phyloP scores from a whole-genome alignment of 2,888 invertebrate genomes.

The Temnothorax unifasciatus region DNA sequence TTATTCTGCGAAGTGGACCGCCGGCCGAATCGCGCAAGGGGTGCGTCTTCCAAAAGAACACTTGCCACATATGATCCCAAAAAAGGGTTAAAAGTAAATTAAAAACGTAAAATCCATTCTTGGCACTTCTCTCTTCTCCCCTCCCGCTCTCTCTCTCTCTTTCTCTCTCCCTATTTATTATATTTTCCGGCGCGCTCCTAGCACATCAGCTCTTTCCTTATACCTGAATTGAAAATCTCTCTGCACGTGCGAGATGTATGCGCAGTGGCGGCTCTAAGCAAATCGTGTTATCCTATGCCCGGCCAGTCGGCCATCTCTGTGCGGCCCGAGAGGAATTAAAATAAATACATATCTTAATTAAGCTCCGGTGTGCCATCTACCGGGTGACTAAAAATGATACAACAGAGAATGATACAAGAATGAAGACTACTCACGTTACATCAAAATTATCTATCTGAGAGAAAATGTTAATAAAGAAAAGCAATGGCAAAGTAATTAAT shows the following conservation, averaged over 20 bases:
- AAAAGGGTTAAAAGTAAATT: slow-evolving; percentile 52
- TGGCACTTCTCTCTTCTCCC: slow-evolving; percentile 37
- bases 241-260: slow-evolving; percentile 78
- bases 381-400: slow-evolving; percentile 71
- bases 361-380: slow-evolving; percentile 80
- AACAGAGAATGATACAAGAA: not conserved
- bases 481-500: not conserved
- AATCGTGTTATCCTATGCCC: slow-evolving; percentile 84
- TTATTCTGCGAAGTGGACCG: slow-evolving; percentile 74
- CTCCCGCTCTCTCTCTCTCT: slow-evolving; percentile 53
- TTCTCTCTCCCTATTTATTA: slow-evolving; percentile 73
- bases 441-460: slow-evolving; percentile 41
- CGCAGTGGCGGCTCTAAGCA: slow-evolving; percentile 82
- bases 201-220: slow-evolving; percentile 78
- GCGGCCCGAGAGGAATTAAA: slow-evolving; percentile 83
- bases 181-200: slow-evolving; percentile 74
- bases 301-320: slow-evolving; percentile 79
- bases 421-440: not conserved
- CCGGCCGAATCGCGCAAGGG: slow-evolving; percentile 57
- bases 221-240: slow-evolving; percentile 83
- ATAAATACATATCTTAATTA: slow-evolving; percentile 86
- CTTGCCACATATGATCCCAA: slow-evolving; percentile 73
- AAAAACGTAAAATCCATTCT: slow-evolving; percentile 72
- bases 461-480: slow-evolving; percentile 19
- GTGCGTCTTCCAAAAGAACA: slow-evolving; percentile 72